Evolutionary conservation across 2,888 invertebrate genomes (phyloP).

Genomic region (Macroteleia sp.): DNA sequence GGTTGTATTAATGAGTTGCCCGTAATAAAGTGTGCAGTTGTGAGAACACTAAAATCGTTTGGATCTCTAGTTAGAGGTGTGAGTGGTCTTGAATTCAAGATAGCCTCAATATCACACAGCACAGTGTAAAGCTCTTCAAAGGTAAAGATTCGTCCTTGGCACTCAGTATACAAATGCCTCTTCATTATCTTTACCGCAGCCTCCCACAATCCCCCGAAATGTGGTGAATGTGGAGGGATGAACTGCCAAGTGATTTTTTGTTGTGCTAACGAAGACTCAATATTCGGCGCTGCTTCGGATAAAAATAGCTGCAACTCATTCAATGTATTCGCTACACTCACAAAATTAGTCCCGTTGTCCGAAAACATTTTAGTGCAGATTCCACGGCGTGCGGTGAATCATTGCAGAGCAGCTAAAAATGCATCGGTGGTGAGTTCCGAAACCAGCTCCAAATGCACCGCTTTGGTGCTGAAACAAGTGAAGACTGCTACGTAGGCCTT

Average conservation of each 20-base stretch:
- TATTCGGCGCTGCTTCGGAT: neutral
- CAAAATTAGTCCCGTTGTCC: neutral
- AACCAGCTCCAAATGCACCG: constrained; percentile 34
- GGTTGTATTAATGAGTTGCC: no score
- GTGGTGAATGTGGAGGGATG: neutral
- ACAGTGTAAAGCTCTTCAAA: no score
- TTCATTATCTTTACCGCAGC: neutral
- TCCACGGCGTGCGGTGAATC: constrained; percentile 37
- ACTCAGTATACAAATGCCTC: neutral
- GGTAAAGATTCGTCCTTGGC: no score
- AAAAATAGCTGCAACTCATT: neutral
- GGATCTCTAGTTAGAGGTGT: no score
- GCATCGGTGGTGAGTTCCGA: constrained; percentile 20
- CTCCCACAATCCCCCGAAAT: neutral
- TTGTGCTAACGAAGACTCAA: neutral
- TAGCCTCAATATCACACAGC: no score
- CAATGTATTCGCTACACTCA: neutral
- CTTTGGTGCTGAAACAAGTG: constrained; percentile 16
- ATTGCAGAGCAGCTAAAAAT: constrained; percentile 31
- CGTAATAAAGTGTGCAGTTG: no score
- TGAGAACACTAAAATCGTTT: no score
- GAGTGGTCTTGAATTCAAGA: no score
- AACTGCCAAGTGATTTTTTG: neutral
- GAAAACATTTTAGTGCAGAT: constrained; percentile 35
- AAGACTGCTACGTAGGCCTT: constrained; percentile 34